Evolutionary conservation across 2,113 vertebrate genomes (phyloP).

Genomic region (Poeciliopsis turrubarensis): DNA sequence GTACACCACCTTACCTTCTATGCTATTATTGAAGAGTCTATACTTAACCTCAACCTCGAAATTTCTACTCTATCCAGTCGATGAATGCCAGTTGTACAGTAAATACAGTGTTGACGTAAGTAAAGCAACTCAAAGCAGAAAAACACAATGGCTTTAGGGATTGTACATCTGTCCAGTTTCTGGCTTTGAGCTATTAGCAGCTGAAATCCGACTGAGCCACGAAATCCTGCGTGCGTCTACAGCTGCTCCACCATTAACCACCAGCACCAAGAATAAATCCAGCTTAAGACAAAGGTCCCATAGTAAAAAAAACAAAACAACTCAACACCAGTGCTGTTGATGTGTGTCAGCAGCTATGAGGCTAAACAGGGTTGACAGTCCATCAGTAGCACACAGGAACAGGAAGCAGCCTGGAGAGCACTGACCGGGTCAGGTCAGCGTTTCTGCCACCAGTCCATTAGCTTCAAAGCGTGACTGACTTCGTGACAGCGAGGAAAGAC

Average conservation of each 20-base stretch:
- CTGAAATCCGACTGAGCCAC: neutral
- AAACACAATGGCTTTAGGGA: conserved; percentile 2
- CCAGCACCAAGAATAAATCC: conserved; percentile 10
- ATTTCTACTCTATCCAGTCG: neutral
- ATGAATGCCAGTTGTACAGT: neutral
- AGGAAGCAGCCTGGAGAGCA: conserved; percentile 28
- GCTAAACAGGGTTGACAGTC: conserved; percentile 37
- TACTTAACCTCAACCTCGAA: neutral
- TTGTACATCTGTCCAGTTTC: neutral
- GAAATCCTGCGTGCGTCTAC: neutral
- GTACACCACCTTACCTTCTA: neutral
- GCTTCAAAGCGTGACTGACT: conserved; percentile 6
- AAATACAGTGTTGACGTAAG: neutral
- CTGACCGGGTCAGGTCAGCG: conserved; percentile 41
- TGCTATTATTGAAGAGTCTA: neutral
- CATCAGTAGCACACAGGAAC: conserved; percentile 20
- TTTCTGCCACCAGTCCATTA: conserved; percentile 22
- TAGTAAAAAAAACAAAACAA: neutral
- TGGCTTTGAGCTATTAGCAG: neutral
- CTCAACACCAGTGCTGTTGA: conserved; percentile 6
- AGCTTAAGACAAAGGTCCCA: conserved; percentile 28
- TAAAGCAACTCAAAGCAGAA: neutral
- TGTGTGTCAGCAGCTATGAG: conserved; percentile 36
- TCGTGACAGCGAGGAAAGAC: conserved; percentile 14
- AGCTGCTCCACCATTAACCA: conserved; percentile 7